These are phyloP conservation scores for Caenorhabditis sulstoni DNA, from an alignment of 2,888 invertebrate species.

Conservation along the genomic window DNA sequence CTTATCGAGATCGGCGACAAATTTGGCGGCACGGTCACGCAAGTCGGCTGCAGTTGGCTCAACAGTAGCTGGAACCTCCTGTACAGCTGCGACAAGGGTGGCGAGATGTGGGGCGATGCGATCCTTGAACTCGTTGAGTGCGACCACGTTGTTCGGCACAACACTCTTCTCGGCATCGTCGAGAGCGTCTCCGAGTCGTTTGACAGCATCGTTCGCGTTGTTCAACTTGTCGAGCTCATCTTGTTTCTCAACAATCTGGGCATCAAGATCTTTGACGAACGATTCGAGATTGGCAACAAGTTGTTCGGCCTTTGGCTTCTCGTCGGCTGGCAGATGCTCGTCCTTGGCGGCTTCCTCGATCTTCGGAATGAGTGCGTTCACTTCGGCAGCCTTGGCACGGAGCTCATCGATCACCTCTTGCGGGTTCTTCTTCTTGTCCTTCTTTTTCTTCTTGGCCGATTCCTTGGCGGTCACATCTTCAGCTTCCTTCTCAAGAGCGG, in stretches of 20 bases:
- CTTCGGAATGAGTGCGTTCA: slow-evolving; percentile 48
- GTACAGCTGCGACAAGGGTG: slow-evolving; percentile 43
- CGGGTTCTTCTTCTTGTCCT: slow-evolving; percentile 62
- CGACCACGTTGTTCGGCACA: slow-evolving; percentile 43
- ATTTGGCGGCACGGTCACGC: slow-evolving; percentile 50
- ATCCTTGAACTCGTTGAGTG: slow-evolving; percentile 57
- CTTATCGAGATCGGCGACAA: slow-evolving; percentile 48
- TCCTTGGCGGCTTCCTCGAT: slow-evolving; percentile 56
- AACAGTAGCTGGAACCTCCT: slow-evolving; percentile 45
- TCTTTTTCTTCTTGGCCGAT: slow-evolving; percentile 59
- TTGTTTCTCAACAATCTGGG: slow-evolving; percentile 54
- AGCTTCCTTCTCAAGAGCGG: slow-evolving; percentile 58
- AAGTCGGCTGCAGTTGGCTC: slow-evolving; percentile 42
- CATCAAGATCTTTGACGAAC: slow-evolving; percentile 54
- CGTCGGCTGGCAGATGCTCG: slow-evolving; percentile 48
- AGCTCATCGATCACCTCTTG: slow-evolving; percentile 52
- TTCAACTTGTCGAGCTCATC: slow-evolving; percentile 56
- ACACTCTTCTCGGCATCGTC: slow-evolving; percentile 55
- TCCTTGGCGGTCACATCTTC: slow-evolving; percentile 53
- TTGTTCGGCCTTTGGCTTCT: slow-evolving; percentile 57
- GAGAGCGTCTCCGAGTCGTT: slow-evolving; percentile 57
- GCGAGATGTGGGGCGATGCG: slow-evolving; percentile 44
- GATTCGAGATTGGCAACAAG: slow-evolving; percentile 45
- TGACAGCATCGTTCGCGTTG: slow-evolving; percentile 58
- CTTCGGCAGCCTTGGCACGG: slow-evolving; percentile 40